Evolutionary conservation across 2,113 vertebrate genomes (phyloP).

Genomic region (Perca schrenkii): DNA sequence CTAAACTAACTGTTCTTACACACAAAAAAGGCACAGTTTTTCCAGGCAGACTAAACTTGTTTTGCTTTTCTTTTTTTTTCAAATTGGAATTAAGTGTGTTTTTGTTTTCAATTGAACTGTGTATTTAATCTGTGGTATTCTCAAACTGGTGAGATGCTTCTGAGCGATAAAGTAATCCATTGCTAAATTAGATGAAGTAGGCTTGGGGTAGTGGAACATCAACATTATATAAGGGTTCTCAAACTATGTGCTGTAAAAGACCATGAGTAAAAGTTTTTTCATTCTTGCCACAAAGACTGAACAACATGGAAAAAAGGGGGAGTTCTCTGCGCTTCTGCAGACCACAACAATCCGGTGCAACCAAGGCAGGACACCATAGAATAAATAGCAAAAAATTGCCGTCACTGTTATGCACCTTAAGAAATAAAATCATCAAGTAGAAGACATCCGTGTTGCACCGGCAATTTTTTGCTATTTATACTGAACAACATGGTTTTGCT

Average conservation of each 20-base stretch:
- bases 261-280: neutral
- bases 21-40: neutral
- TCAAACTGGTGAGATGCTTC: neutral
- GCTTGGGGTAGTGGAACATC: neutral
- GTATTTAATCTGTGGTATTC: neutral
- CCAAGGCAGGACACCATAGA: no score
- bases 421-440: no score
- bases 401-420: no score
- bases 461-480: no score
- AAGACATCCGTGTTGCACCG: no score
- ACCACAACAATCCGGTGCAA: no score
- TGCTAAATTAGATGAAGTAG: neutral
- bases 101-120: neutral
- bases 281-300: neutral
- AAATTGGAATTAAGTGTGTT: slow-evolving; percentile 7
- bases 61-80: neutral
- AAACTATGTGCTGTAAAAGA: neutral
- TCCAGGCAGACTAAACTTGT: neutral
- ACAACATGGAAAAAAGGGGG: no score
- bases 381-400: no score
- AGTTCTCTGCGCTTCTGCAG: no score
- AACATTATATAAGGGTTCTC: neutral
- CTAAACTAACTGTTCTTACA: neutral
- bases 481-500: neutral
- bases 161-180: neutral